Evolutionary conservation across 2,797 vertebrate genomes (phyloP).

Genomic region (Molossus molossus): DNA sequence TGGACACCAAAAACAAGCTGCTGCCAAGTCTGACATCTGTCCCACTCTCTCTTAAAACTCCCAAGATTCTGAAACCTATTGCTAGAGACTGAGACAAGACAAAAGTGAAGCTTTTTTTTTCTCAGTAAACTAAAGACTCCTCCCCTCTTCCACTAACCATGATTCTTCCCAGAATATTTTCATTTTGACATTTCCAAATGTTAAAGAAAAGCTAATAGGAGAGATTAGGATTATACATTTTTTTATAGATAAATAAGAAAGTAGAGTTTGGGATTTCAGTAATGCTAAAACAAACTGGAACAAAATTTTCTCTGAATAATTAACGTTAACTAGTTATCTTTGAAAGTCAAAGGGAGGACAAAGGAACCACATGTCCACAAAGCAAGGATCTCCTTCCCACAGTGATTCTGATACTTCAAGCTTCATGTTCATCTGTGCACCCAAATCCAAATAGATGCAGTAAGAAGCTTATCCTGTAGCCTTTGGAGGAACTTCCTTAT

Average conservation of each 20-base stretch:
- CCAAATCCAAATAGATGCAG: background rate
- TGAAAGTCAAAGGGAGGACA: constrained; percentile 20
- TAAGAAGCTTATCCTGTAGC: background rate
- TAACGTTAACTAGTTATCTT: background rate
- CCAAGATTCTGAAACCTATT: constrained; percentile 59
- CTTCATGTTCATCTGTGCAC: background rate
- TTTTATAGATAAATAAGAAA: constrained; percentile 10
- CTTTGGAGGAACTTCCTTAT: background rate
- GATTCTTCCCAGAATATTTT: constrained; percentile 9
- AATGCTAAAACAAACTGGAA: constrained; percentile 25
- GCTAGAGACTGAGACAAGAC: background rate
- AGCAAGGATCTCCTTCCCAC: background rate
- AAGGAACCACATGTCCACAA: background rate
- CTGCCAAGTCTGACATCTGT: background rate
- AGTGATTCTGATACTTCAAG: background rate
- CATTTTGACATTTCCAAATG: background rate
- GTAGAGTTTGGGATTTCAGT: background rate
- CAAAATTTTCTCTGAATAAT: constrained; percentile 30
- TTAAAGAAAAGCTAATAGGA: background rate
- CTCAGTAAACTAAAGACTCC: background rate
- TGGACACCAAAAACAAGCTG: background rate
- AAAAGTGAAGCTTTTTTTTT: constrained; percentile 28
- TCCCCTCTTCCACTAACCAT: background rate
- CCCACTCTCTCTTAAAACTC: background rate
- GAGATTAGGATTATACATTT: background rate